Base-by-base conservation (phyloP, 2,797 vertebrate species). In the Lacerta viridis region DNA sequence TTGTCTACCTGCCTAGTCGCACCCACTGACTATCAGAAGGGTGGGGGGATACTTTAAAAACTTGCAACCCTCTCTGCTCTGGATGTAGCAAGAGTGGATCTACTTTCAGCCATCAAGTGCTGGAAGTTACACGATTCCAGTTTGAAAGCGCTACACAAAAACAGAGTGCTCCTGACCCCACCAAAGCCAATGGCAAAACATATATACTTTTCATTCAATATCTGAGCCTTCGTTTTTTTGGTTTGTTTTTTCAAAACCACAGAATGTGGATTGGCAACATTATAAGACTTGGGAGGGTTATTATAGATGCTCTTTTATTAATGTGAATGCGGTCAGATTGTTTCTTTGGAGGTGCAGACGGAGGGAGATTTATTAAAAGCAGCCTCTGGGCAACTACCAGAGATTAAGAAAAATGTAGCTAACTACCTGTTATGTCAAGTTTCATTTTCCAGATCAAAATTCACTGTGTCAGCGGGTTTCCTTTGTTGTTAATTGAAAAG, bases 381-480 rank as follows among this genome's bases (percentile, higher is more conserved):
- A 93, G 92, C 94, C 93, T 94, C 94, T 93, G 94, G 94, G 94
- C 95, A 93, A 94, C 86, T 93, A 96, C 83, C 66, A 93, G 86
- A 84, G 92, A 95, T 89, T 92, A 96, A 91, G 90, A 94, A 95
- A 95, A 95, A 95, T 90, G 76, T 85, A 75, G 79, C 59, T 94
- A 95, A 96, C 95, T 94, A 95, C 91, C 93, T 92, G 88, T 95
- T 93, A 93, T 95, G 93, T 94, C 94, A 94, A 95, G 94, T 94
- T 95, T 94, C 91, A 94, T 90, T 93, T 92, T 95, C 90, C 90
- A 92, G 86, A 95, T 94, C 87, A 93, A 94, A 95, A 96, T 90
- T 84, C 88, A 90, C 91, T 36, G 80, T 93, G 91, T 95, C 94
- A 95, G 90, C 91, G 93, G 87, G 88, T 93, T 94, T 92, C 83